Percentiles rank a stretch among this genome's conserved stretches.
Evolutionary conservation across 2,888 invertebrate genomes (phyloP).

Genomic region (Cacoxenus indagator): DNA sequence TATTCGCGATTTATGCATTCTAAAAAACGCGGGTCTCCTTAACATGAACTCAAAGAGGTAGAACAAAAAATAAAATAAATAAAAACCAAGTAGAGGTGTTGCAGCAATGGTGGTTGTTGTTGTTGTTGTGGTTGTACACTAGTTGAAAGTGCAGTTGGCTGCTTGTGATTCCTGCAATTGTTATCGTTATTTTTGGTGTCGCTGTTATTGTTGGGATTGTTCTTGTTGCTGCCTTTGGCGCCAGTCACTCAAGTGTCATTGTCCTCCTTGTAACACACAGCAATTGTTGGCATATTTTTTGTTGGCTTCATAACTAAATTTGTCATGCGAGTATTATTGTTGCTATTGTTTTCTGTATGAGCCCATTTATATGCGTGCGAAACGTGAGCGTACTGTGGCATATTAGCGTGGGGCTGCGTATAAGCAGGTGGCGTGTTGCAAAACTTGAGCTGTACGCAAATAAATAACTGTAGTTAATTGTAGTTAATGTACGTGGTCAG

Average conservation of each 20-base stretch:
- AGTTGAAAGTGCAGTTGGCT: not conserved
- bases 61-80: not conserved
- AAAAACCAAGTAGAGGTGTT: not conserved
- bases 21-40: not conserved
- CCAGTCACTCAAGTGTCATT: slow-evolving; percentile 9
- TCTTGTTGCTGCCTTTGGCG: not conserved
- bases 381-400: not conserved
- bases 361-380: not conserved
- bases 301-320: not conserved
- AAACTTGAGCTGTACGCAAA: too few species aligned
- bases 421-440: too few species aligned
- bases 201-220: not conserved
- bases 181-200: not conserved
- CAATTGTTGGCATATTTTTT: too few species aligned
- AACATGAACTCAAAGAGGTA: not conserved
- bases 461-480: too few species aligned
- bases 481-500: too few species aligned
- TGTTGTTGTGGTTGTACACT: slow-evolving; percentile 1
- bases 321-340: not conserved
- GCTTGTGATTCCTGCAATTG: not conserved
- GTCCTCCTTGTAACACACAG: not conserved
- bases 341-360: not conserved
- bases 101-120: not conserved
- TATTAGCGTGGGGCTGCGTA: too few species aligned
- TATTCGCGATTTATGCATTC: not conserved